Conservation (phyloP, 2,888 invertebrate genomes). For the Pollenia griseotomentosa region DNA sequence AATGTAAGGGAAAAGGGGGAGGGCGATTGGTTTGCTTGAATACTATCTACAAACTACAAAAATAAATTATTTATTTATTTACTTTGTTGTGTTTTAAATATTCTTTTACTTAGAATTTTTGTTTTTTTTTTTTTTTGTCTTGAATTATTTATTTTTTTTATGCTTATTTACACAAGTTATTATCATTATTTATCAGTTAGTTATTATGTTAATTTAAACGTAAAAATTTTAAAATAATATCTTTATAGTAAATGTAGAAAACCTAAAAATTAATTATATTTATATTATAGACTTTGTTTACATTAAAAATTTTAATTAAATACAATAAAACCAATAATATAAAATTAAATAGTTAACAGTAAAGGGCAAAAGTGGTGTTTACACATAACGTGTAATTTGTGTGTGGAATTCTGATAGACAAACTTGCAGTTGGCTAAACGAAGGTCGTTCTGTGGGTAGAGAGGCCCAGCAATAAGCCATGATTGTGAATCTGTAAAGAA, state of each 20-base stretch:
- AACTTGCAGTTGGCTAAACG: constrained; percentile 91
- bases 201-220: constrained; percentile 24
- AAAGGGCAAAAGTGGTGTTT: constrained; percentile 77
- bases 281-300: constrained; percentile 48
- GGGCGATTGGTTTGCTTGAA: constrained; percentile 29
- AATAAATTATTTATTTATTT: constrained; percentile 64
- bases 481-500: constrained; percentile 89
- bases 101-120: constrained; percentile 37
- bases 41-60: constrained; percentile 73
- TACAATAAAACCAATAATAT: constrained; percentile 17
- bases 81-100: background rate
- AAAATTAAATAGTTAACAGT: constrained; percentile 62
- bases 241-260: constrained; percentile 12
- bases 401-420: constrained; percentile 94
- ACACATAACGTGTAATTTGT: constrained; percentile 94
- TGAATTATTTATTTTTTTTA: constrained; percentile 36
- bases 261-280: constrained; percentile 45
- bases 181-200: constrained; percentile 12
- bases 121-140: constrained; percentile 10
- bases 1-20: background rate
- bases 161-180: constrained; percentile 62
- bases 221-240: background rate
- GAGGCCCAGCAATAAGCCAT: constrained; percentile 98
- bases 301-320: constrained; percentile 30
- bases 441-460: constrained; percentile 93